phyloP scores from a whole-genome alignment of 2,797 vertebrate genomes.

The Cryptoblepharus egeriae region DNA sequence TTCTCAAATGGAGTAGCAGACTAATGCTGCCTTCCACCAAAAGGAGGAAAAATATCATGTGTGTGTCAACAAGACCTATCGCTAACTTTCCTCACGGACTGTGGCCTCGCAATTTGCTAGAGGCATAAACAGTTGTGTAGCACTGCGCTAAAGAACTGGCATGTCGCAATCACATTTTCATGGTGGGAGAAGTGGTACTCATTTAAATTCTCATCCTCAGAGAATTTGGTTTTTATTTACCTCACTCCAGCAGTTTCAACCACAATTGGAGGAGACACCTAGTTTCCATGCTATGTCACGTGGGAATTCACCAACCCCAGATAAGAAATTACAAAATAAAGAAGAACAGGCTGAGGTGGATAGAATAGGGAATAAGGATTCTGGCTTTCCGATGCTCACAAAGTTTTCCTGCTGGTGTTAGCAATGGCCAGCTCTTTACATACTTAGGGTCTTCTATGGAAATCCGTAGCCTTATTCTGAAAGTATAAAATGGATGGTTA shows the following conservation, averaged over 20 bases:
- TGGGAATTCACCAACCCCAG: slow-evolving; percentile 19
- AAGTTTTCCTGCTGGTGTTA: not conserved
- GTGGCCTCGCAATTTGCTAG: slow-evolving; percentile 48
- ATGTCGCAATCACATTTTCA: slow-evolving; percentile 52
- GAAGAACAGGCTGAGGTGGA: not conserved
- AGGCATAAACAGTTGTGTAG: slow-evolving; percentile 57
- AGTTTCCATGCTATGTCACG: not conserved
- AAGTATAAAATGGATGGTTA: not conserved
- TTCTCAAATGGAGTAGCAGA: slow-evolving; percentile 38
- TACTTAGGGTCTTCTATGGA: not conserved
- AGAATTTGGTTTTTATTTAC: slow-evolving; percentile 10
- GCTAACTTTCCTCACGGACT: slow-evolving; percentile 49
- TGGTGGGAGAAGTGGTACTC: not conserved
- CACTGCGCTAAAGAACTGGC: slow-evolving; percentile 53
- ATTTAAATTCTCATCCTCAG: slow-evolving; percentile 9
- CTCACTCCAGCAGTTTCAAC: not conserved
- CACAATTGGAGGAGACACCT: slow-evolving; percentile 19
- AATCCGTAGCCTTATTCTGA: not conserved
- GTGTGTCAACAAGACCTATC: slow-evolving; percentile 44
- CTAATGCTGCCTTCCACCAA: slow-evolving; percentile 38
- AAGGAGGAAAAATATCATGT: slow-evolving; percentile 11
- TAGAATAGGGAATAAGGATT: not conserved
- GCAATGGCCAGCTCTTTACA: not conserved
- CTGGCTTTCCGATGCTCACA: not conserved
- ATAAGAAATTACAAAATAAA: slow-evolving; percentile 2